phyloP scores from a whole-genome alignment of 2,888 invertebrate genomes.

The Zaprionus obscuricornis region DNA sequence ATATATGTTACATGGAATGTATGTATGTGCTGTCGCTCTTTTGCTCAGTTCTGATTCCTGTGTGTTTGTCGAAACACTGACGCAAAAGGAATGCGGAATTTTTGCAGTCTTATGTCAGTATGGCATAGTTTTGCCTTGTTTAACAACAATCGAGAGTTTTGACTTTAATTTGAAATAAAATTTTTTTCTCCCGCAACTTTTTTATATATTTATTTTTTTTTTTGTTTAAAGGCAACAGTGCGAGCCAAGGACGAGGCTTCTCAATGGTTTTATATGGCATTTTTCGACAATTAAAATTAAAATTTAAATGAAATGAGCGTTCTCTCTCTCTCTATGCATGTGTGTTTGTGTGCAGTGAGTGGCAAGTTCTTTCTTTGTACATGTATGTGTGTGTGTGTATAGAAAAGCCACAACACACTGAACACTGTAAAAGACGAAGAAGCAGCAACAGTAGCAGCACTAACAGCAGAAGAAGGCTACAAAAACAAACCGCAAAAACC shows the following conservation, averaged over 20 bases:
- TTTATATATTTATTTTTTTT: no score
- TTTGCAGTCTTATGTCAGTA: constrained; percentile 46
- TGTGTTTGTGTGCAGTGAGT: constrained; percentile 25
- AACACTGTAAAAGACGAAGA: constrained; percentile 7
- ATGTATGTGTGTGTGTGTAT: constrained; percentile 30
- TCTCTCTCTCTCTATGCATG: constrained; percentile 7
- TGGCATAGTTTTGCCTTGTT: constrained; percentile 51
- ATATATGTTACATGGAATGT: not conserved
- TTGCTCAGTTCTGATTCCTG: constrained; percentile 49
- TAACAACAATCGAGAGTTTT: no score
- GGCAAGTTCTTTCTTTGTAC: constrained; percentile 26
- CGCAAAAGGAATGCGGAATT: constrained; percentile 55
- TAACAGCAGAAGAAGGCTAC: constrained; percentile 22
- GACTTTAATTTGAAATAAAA: constrained; percentile 67
- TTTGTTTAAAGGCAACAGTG: constrained; percentile 53
- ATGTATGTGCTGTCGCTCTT: constrained; percentile 22
- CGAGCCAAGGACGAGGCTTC: constrained; percentile 42
- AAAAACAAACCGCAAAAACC: constrained; percentile 74
- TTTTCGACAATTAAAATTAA: constrained; percentile 79
- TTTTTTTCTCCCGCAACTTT: constrained; percentile 27
- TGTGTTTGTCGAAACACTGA: no score
- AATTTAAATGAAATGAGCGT: constrained; percentile 70
- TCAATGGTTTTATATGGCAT: constrained; percentile 65
- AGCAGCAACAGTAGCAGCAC: constrained; percentile 4
- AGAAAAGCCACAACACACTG: constrained; percentile 68